Evolutionary conservation across 2,113 vertebrate genomes (phyloP).

Genomic region (Marcusenius ussheri): DNA sequence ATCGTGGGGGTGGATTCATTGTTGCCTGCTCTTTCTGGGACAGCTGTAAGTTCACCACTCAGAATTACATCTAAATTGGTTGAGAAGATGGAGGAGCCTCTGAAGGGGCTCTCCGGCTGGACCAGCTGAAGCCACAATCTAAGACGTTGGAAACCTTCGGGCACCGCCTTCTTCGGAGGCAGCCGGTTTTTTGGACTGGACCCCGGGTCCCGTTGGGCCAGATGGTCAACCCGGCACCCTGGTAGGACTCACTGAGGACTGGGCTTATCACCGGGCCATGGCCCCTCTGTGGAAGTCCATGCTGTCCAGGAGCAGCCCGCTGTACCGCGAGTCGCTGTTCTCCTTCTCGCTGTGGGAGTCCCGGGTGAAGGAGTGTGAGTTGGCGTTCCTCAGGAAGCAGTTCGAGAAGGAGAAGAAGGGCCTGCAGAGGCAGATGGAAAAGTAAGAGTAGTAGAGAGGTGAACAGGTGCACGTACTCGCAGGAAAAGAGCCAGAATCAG

Average conservation of each 20-base stretch:
- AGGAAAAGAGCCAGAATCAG: background rate
- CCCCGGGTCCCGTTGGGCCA: background rate
- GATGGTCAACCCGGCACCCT: slow-evolving; percentile 28
- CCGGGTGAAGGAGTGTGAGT: slow-evolving; percentile 58
- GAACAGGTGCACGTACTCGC: background rate
- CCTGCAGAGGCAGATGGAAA: slow-evolving; percentile 51
- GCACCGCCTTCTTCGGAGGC: background rate
- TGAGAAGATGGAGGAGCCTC: background rate
- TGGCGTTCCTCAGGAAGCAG: slow-evolving; percentile 54
- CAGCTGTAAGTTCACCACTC: background rate
- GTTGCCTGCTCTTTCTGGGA: background rate
- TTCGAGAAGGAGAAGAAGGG: slow-evolving; percentile 52
- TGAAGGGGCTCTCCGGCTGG: background rate
- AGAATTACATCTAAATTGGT: background rate
- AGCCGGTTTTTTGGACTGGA: background rate
- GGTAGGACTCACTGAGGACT: background rate
- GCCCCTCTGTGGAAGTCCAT: slow-evolving; percentile 65
- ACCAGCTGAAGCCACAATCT: background rate
- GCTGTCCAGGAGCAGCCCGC: slow-evolving; percentile 63
- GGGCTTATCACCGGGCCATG: slow-evolving; percentile 39
- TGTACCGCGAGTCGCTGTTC: slow-evolving; percentile 65
- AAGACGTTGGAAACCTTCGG: background rate
- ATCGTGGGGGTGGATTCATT: background rate
- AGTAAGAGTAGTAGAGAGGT: slow-evolving; percentile 45
- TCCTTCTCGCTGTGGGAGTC: slow-evolving; percentile 66